Evolutionary conservation across 2,888 invertebrate species (phyloP), one percentile per base, ranked within the genome.

Genomic region (Sisyra nigra): DNA sequence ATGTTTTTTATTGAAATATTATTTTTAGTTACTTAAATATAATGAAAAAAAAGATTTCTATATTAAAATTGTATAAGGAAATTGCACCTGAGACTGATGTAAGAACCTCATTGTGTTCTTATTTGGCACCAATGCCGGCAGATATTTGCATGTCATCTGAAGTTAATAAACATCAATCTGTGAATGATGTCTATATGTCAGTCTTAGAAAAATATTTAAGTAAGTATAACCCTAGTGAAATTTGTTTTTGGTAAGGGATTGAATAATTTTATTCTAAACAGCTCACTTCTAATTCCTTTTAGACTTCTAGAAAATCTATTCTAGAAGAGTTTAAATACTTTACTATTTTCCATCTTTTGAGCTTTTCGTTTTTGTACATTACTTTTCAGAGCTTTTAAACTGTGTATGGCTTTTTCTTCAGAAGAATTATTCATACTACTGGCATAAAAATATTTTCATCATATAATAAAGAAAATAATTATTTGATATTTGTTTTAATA

Each of bases 1-100:
- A 31, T 14, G 19, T 24, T 42, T n/a, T 15, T 15, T 13, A 45
- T 45, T 19, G n/a, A 39, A 35, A 24, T 48, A 2, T 35, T 41
- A 45, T 41, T 52, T 56, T 42, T 46, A 61, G 61, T 7, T 69
- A 60, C 48, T 46, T 57, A 0, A 50, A 50, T 1, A 48, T 57
- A 3, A 54, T 60, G 45, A 59, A 58, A 37, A 59, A 60, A 42
- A 53, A 53, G 7, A 54, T 69, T 3, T 33, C 47, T 2, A 37
- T 57, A 2, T 57, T 69, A 30, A 71, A 72, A 55, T 48, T 54
- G 1, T 48, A 55, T 11, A 46, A 56, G 1, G 51, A 56, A 41
- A 61, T 74, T 35, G 58, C 63, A 0, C 46, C 49, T 2, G 49
- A 64, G 44, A 43, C 54, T 2, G 56, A 67, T 53, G 63, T 71